These are phyloP conservation scores for Polyploca ridens DNA, from an alignment of 2,888 invertebrate genomes.

Conservation along the genomic window DNA sequence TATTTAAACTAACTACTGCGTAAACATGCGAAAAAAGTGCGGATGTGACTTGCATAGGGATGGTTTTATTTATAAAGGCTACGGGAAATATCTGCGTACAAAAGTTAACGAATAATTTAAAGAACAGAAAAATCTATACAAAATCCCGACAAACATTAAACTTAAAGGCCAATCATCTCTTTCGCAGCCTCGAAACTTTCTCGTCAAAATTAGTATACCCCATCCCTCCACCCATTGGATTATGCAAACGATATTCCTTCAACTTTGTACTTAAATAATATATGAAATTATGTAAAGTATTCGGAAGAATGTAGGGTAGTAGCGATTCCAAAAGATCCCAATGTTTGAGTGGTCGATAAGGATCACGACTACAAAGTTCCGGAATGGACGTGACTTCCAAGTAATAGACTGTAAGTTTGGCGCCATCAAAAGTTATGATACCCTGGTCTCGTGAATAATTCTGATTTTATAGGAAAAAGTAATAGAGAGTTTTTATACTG, in stretches of 20 bases:
- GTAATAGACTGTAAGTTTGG: background rate
- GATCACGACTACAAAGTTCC: background rate
- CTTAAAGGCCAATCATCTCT: background rate
- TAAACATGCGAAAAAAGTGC: too few relatives aligned
- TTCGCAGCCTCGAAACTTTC: conserved; percentile 16
- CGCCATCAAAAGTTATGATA: background rate
- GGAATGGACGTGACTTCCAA: background rate
- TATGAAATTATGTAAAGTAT: conserved; percentile 65
- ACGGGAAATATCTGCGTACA: too few relatives aligned
- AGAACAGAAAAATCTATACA: background rate
- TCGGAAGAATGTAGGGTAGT: conserved; percentile 36
- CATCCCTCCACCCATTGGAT: conserved; percentile 31
- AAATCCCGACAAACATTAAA: background rate
- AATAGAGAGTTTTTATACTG: too few relatives aligned
- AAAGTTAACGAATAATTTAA: too few relatives aligned
- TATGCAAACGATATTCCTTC: conserved; percentile 49
- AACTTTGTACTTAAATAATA: conserved; percentile 63
- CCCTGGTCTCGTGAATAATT: background rate
- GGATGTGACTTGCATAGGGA: too few relatives aligned
- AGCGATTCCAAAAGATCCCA: conserved; percentile 36
- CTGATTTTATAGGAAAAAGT: too few relatives aligned
- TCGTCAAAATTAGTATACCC: conserved; percentile 42
- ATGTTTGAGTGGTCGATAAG: background rate
- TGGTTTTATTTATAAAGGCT: too few relatives aligned
- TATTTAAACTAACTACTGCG: too few relatives aligned